phyloP scores from a whole-genome alignment of 2,888 invertebrate genomes.

The Anorthoa munda region DNA sequence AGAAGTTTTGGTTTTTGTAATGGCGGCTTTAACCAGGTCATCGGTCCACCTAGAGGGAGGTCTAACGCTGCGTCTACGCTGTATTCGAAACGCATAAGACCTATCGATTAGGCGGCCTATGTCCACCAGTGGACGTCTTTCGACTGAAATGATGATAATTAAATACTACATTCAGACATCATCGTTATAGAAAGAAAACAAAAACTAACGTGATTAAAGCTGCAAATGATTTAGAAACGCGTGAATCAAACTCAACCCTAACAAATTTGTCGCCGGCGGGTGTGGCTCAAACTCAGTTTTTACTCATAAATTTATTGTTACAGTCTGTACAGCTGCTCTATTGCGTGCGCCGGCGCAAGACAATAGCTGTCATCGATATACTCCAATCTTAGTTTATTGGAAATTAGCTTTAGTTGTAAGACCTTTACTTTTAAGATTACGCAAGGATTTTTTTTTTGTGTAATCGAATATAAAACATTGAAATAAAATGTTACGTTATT shows the following conservation, averaged over 20 bases:
- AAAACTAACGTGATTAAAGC: no score
- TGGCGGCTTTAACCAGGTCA: no score
- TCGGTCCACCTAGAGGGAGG: no score
- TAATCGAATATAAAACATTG: no score
- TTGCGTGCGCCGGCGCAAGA: constrained; percentile 53
- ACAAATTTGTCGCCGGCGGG: constrained; percentile 64
- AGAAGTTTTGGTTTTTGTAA: no score
- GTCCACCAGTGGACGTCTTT: no score
- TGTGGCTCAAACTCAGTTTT: constrained; percentile 67
- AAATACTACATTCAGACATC: neutral
- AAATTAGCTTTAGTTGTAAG: constrained; percentile 32
- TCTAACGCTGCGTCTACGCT: no score
- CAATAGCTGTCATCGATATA: constrained; percentile 60
- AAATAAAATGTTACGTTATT: no score
- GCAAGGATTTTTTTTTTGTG: neutral
- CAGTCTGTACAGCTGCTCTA: constrained; percentile 61
- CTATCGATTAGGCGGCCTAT: no score
- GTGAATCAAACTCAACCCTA: constrained; percentile 37
- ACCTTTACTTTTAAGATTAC: constrained; percentile 10
- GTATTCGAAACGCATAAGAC: no score
- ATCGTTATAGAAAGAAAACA: neutral
- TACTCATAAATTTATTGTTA: constrained; percentile 68
- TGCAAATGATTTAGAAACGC: constrained; percentile 6
- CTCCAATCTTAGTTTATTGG: constrained; percentile 56
- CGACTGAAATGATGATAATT: no score